Percentiles rank a stretch among this genome's conserved stretches.
Evolutionary conservation across 2,113 vertebrate genomes (phyloP).

Genomic region (Spilogale gracilis): DNA sequence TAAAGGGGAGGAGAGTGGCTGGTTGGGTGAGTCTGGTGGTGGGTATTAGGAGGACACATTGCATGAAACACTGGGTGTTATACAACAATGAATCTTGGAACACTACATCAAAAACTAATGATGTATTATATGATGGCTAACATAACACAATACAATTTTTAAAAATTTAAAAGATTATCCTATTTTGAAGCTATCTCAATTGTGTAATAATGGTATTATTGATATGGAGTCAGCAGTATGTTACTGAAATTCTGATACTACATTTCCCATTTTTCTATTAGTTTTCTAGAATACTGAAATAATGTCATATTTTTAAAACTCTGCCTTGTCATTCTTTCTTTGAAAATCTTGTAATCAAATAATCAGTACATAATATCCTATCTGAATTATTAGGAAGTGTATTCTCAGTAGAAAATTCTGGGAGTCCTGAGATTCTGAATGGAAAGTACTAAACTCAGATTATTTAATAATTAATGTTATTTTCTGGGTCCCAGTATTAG

Average conservation of each 20-base stretch:
- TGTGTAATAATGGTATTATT: not conserved
- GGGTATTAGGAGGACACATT: no score
- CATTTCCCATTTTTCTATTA: not conserved
- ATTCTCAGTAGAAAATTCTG: not conserved
- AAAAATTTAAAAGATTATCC: not conserved
- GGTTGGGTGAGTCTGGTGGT: no score
- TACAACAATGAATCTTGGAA: no score
- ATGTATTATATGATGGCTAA: no score
- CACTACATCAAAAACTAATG: no score
- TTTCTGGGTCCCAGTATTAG: not conserved
- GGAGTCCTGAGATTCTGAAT: not conserved
- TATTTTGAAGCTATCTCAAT: not conserved
- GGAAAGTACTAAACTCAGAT: not conserved
- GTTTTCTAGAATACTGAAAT: not conserved
- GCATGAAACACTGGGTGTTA: no score
- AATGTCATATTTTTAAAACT: not conserved
- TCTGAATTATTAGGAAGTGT: not conserved
- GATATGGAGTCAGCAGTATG: not conserved
- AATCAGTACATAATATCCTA: not conserved
- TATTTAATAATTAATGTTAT: not conserved
- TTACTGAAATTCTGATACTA: not conserved
- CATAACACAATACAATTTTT: no score
- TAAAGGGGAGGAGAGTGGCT: no score
- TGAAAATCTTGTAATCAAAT: not conserved
- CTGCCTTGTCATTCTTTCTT: not conserved